Evolutionary conservation across 2,888 invertebrate species (phyloP).

Genomic region (Philhelius pedissequus): DNA sequence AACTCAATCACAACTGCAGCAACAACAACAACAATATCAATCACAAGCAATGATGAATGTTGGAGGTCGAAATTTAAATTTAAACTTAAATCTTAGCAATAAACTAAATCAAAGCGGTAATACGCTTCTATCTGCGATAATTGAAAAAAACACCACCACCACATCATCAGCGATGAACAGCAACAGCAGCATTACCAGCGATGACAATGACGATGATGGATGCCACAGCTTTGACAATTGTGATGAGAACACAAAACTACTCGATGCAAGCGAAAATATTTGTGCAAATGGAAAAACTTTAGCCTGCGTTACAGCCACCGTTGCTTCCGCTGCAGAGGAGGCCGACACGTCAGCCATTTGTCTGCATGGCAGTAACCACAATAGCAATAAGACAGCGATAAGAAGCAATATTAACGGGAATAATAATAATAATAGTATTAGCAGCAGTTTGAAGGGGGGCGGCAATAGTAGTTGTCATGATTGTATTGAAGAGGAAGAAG

Average conservation of each 20-base stretch:
- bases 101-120: constrained; percentile 60
- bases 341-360: constrained; percentile 40
- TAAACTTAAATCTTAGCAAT: constrained; percentile 54
- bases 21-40: neutral
- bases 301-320: neutral
- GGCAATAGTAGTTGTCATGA: constrained; percentile 54
- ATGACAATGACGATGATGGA: constrained; percentile 70
- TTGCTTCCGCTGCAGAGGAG: neutral
- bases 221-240: constrained; percentile 69
- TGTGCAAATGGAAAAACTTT: constrained; percentile 36
- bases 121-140: constrained; percentile 62
- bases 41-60: constrained; percentile 10
- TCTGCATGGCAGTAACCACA: constrained; percentile 71
- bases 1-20: neutral
- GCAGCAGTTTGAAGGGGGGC: constrained; percentile 58
- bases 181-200: constrained; percentile 69
- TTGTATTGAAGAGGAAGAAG: constrained; percentile 62
- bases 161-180: constrained; percentile 67
- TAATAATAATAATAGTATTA: constrained; percentile 46
- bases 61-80: constrained; percentile 50
- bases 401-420: constrained; percentile 48
- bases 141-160: constrained; percentile 69
- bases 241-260: constrained; percentile 75
- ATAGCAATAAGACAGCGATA: constrained; percentile 60
- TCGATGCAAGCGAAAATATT: constrained; percentile 70